Evolutionary conservation across 2,797 vertebrate species (phyloP).

Genomic region (Echiichthys vipera): DNA sequence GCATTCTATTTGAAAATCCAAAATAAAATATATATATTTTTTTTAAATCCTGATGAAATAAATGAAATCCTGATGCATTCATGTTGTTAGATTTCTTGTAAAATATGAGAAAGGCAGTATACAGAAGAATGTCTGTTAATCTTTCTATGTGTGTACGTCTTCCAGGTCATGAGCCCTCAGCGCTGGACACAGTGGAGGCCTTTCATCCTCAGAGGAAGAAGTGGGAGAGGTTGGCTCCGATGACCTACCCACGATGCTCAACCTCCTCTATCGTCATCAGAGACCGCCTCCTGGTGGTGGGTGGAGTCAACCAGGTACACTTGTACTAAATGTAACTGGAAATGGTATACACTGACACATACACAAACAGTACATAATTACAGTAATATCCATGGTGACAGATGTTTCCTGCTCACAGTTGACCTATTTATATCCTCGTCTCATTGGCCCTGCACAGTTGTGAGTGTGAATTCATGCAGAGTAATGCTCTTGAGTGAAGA

Average conservation of each 20-base stretch:
- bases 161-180: slow-evolving; percentile 92
- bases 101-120: neutral
- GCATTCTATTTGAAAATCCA: neutral
- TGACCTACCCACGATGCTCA: slow-evolving; percentile 94
- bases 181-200: slow-evolving; percentile 92
- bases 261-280: slow-evolving; percentile 91
- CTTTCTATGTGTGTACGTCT: neutral
- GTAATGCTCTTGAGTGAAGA: neutral
- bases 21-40: no score
- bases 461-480: neutral
- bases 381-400: neutral
- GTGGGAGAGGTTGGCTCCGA: slow-evolving; percentile 92
- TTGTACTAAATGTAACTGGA: neutral
- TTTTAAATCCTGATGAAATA: neutral
- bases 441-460: neutral
- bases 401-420: slow-evolving; percentile 9
- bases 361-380: neutral
- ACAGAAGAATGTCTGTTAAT: neutral
- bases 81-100: neutral
- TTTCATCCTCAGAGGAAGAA: slow-evolving; percentile 93
- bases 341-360: neutral
- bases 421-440: neutral
- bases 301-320: slow-evolving; percentile 90
- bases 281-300: slow-evolving; percentile 93
- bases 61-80: neutral